A percentile compares a stretch with the other conserved stretches of the same genome.
Conservation (phyloP, 1,140 invertebrate genomes). For the Liolophura sinensis region DNA sequence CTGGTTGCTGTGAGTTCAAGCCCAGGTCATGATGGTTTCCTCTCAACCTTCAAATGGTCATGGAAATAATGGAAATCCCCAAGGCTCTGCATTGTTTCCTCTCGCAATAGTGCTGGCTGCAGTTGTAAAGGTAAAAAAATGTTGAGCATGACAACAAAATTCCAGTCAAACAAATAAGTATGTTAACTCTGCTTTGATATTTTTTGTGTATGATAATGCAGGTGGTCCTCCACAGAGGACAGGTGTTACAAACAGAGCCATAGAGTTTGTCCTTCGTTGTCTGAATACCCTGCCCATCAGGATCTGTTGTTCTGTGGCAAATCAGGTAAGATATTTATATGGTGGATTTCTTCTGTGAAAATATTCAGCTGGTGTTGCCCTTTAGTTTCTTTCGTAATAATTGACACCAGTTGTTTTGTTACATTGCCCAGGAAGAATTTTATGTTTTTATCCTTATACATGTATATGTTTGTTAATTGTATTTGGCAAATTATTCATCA, state of each 20-base stretch:
- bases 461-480: too few species aligned
- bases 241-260: constrained; percentile 18
- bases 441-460: too few species aligned
- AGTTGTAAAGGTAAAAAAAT: too few species aligned
- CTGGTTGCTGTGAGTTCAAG: too few species aligned
- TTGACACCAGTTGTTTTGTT: not conserved
- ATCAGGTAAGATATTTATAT: constrained; percentile 33
- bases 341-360: not conserved
- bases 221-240: constrained; percentile 7
- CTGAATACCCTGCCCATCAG: constrained; percentile 38
- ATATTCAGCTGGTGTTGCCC: not conserved
- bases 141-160: too few species aligned
- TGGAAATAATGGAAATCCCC: too few species aligned
- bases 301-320: constrained; percentile 40
- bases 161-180: too few species aligned
- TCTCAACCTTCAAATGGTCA: too few species aligned
- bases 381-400: not conserved
- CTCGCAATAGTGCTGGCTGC: too few species aligned
- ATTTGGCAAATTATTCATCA: not conserved
- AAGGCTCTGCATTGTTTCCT: too few species aligned
- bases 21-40: too few species aligned
- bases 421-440: not conserved
- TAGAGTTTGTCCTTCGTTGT: constrained; percentile 44
- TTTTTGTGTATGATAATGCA: not conserved
- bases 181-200: too few species aligned